A percentile compares a stretch with the other conserved stretches of the same genome.
phyloP scores from a whole-genome alignment of 2,113 vertebrate species.

The Carassius auratus region DNA sequence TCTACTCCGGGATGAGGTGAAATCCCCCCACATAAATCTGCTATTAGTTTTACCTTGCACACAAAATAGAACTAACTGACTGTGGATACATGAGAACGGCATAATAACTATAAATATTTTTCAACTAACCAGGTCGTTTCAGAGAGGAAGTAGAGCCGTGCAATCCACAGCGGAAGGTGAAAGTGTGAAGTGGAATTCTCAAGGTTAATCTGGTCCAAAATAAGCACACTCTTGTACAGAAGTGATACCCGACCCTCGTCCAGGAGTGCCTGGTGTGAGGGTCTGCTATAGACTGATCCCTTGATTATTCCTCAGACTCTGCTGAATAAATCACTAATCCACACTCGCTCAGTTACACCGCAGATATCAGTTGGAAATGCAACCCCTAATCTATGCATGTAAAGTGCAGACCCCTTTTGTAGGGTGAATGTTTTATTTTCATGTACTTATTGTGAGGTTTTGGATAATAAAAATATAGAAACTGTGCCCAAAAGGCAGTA shows the following conservation, averaged over 20 bases:
- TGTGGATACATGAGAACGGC: constrained; percentile 77
- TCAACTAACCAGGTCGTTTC: constrained; percentile 75
- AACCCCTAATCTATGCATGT: constrained; percentile 36
- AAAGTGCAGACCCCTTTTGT: neutral
- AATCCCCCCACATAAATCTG: constrained; percentile 72
- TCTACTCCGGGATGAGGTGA: constrained; percentile 64
- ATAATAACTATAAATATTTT: constrained; percentile 82
- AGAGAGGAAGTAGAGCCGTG: constrained; percentile 74
- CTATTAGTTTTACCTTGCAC: constrained; percentile 76
- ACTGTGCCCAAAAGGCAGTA: neutral
- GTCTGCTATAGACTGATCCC: constrained; percentile 57
- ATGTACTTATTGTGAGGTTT: neutral
- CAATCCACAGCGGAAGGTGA: constrained; percentile 75
- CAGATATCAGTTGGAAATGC: constrained; percentile 38
- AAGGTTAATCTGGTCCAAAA: constrained; percentile 74
- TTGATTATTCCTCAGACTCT: constrained; percentile 60
- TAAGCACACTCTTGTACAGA: constrained; percentile 74
- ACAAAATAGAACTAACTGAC: constrained; percentile 71
- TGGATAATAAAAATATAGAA: neutral
- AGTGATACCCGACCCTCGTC: constrained; percentile 68
- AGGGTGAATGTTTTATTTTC: neutral
- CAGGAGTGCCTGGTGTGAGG: constrained; percentile 67
- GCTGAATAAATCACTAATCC: constrained; percentile 35
- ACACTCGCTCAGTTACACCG: constrained; percentile 7
- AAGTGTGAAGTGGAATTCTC: constrained; percentile 78